Base-by-base conservation (phyloP, 2,113 vertebrate genomes). In the Entomyzon cyanotis region DNA sequence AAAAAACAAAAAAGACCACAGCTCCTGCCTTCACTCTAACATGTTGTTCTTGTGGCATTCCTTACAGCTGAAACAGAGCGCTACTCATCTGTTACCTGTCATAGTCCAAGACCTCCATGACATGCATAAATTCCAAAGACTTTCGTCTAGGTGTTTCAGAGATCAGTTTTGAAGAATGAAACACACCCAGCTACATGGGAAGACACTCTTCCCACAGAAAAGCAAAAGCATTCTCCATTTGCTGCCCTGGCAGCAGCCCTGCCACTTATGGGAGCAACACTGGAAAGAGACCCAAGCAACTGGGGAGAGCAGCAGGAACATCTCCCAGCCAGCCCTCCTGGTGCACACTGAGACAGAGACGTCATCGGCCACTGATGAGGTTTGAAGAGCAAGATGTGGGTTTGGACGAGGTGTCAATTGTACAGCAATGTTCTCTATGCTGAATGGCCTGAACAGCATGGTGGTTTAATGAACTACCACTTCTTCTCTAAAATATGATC, bases 341-440 rank as follows among this genome's bases (percentile, higher is more conserved):
- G 31, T 1, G 25, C 62, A 24, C 49, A 15, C 6, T 0, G 49
- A 27, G 22, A 53, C 39, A 58, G 24, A 74, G 28, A 68, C 18
- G 8, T 25, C 79, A 65, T 12, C 0, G 0, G n/a, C 41, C 4
- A 9, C 64, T 39, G n/a, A 62, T 0, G 11, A 82, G 44, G 22
- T n/a, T 82, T 70, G 16, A 44, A 74, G 49, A 92, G 75, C 12
- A 70, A 59, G 23, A 25, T 15, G 39, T 52, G 62, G 58, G 17
- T 86, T 91, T 89, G 71, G 76, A 49, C 31, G 56, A 88, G 47
- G 19, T 46, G 83, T 5, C 15, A 35, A 14, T 83, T 68, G 56
- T 49, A 68, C 39, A 62, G 37, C 37, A 59, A 33, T 15, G 30
- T 35, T 73, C 64, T 63, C 41, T 11, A 3, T 18, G 19, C 44